Conservation (phyloP, 2,888 invertebrate genomes). For the Calliphora vomitoria region DNA sequence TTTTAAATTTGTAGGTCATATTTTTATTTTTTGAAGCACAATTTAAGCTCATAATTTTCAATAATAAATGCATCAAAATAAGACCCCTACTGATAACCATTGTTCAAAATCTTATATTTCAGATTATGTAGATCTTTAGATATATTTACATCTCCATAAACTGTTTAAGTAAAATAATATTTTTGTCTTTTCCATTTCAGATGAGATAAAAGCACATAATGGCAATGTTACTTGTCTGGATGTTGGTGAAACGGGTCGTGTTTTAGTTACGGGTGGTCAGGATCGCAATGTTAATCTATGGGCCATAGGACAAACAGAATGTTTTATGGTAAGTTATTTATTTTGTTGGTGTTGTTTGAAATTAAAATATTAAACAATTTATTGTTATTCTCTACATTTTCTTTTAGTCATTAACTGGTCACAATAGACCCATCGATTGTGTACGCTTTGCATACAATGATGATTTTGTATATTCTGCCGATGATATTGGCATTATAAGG, state of each 20-base stretch:
- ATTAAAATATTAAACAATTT: neutral
- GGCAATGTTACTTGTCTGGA: constrained; percentile 84
- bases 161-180: no score
- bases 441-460: constrained; percentile 97
- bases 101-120: no score
- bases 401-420: constrained; percentile 94
- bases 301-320: constrained; percentile 97
- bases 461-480: constrained; percentile 97
- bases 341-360: neutral
- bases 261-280: constrained; percentile 91
- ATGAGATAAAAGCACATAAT: constrained; percentile 84
- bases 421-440: constrained; percentile 96
- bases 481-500: constrained; percentile 96
- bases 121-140: no score
- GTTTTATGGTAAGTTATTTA: constrained; percentile 91
- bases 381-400: constrained; percentile 9
- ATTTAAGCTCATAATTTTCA: no score
- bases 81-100: no score
- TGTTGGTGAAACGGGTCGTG: constrained; percentile 84
- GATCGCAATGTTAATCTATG: constrained; percentile 98
- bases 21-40: no score
- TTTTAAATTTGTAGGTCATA: no score
- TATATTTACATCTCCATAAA: no score
- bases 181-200: constrained; percentile 76
- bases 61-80: no score